Base-by-base conservation (phyloP, 1,140 invertebrate species). In the Hermatobates lingyangjiaoensis region DNA sequence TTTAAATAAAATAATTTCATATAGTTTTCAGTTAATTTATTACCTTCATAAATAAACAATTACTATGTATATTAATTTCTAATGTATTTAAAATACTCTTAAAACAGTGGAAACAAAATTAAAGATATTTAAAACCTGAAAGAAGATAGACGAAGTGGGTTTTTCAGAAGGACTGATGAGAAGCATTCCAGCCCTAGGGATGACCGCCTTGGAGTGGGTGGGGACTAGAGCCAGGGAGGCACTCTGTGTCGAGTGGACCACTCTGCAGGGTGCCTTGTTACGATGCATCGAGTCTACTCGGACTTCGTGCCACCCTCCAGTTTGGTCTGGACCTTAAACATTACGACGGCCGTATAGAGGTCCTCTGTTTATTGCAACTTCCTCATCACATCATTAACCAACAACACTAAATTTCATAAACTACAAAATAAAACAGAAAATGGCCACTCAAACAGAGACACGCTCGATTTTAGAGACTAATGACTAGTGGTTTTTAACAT, bases 231-330 rank as follows among this genome's bases (percentile, higher is more conserved):
- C 86, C 7, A 96, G 67, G 26, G 87, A 86, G 1, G 91, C 90
- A 56, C 87, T 87, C 63, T 96, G 90, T 0, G 89, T 89, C 1
- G 91, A 87, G 51, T 83, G 72, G 3, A 93, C 90, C 18, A 81
- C 66, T 48, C 86, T 73, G 62, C 87, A 92, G 0, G 88, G 85
- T 1, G 88, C 81, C 57, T 91, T 81, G 66, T 96, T 92, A 7
- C 92, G 68, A 67, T 95, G 88, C 30, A 96, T 77, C 25, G 86
- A 88, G 40, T 80, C 76, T 2, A 96, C 82, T 44, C 69, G 74
- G 0, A 87, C 85, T 2, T 76, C 71, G 44, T 75, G 71, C 67
- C 94, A 96, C 45, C 75, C 74, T 5, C 92, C 92, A 63, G 81
- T 74, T 42, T 84, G 79, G 54, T 85, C 66, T 1, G 90, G 89